Percentiles rank a stretch among this genome's conserved stretches.
Evolutionary conservation across 2,113 vertebrate genomes (phyloP).

Genomic region (Tragelaphus scriptus): DNA sequence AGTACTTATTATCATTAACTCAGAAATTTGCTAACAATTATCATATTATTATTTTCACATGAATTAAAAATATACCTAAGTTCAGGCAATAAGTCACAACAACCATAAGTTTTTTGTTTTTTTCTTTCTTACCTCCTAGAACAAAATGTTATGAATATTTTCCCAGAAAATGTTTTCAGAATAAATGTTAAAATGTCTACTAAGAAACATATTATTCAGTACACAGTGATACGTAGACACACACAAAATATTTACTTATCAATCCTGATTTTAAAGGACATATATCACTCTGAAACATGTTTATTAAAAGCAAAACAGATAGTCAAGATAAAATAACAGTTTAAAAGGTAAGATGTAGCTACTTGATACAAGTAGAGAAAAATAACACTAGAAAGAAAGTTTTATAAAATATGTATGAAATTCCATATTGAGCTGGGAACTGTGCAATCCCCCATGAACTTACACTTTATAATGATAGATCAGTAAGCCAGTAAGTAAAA

Average conservation of each 20-base stretch:
- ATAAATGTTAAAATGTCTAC: not conserved
- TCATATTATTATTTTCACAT: not conserved
- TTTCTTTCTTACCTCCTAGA: not conserved
- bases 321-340: not conserved
- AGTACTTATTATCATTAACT: not conserved
- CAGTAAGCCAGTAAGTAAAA: not conserved
- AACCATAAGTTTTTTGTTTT: not conserved
- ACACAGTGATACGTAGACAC: not conserved
- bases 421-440: not conserved
- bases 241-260: not conserved
- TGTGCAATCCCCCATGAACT: not conserved
- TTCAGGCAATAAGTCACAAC: not conserved
- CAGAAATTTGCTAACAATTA: not conserved
- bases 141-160: not conserved
- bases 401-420: not conserved
- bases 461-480: not conserved
- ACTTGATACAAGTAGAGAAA: not conserved
- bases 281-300: not conserved
- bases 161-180: not conserved
- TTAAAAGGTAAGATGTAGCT: not conserved
- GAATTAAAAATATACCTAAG: not conserved
- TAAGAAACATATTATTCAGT: not conserved
- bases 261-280: not conserved
- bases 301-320: not conserved
- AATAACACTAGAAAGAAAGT: not conserved